Evolutionary conservation across 1,140 invertebrate genomes (phyloP), one percentile per base, ranked within the genome.

Genomic region (Hypsibius dujardini): DNA sequence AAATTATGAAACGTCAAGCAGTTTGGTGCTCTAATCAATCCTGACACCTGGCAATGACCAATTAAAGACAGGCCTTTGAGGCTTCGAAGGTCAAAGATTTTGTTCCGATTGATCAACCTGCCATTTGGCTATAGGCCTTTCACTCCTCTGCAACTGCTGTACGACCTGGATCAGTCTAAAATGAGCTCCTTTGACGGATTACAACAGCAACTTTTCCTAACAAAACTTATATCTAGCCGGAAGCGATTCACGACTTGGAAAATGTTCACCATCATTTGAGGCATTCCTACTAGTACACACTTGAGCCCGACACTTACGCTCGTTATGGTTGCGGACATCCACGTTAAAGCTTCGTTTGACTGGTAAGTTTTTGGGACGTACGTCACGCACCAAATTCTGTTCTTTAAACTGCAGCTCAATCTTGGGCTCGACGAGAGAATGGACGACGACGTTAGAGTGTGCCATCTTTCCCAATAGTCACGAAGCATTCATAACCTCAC

Each of bases 381-480:
- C 42, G 7, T 12, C 42, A 67, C 62, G 12, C 42, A 67, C 62
- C 62, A 67, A 42, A 67, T 67, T 67, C 62, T 67, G 42, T 3
- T 67, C 3, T 67, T 67, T 42, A 12, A 67, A 42, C 62, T 67
- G 12, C 62, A 67, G 62, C 45, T 67, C 12, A 45, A 67, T 67
- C 62, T 67, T 12, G 50, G 50, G 7, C n/a, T 56, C 7, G 50
- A 56, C 28, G 28, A 28, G 28, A 28, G 28, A 28, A 28, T 28
- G 28, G 28, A 28, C 28, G 28, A 28, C 28, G 28, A 28, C 28
- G 28, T 28, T 28, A 28, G 28, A 28, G 28, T 28, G 28, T 28
- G 28, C 28, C 28, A 28, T 28, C 28, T 28, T 28, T 28, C 28
- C 28, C 28, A 28, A 28, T 28, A 28, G 28, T 28, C 28, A 28